A percentile compares a stretch with the other conserved stretches of the same genome.
Conservation (phyloP, 2,888 invertebrate species). For the Coenonympha arcania region DNA sequence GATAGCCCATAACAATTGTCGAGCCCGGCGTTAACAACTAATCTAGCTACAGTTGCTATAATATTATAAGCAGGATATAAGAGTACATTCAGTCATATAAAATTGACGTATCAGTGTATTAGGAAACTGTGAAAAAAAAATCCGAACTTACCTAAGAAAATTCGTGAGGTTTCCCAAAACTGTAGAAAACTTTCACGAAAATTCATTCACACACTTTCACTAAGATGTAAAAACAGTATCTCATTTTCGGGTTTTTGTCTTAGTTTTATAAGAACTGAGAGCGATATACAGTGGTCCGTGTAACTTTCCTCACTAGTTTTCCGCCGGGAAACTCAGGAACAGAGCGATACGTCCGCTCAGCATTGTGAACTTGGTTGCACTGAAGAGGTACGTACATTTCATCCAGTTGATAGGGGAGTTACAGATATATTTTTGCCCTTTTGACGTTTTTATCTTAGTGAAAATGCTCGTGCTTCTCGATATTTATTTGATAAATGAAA, state of each 20-base stretch:
- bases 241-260: not conserved
- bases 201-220: conserved; percentile 1
- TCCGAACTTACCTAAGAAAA: not conserved
- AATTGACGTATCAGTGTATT: no score
- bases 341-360: conserved; percentile 38
- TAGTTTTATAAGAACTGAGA: not conserved
- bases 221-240: conserved; percentile 1
- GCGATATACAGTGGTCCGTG: conserved; percentile 1
- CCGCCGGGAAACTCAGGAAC: conserved; percentile 22
- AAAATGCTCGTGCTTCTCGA: not conserved
- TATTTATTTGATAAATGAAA: not conserved
- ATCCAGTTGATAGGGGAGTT: conserved; percentile 18
- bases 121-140: no score
- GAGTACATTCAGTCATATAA: no score
- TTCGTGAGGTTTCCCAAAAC: not conserved
- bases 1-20: no score
- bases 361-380: conserved; percentile 39
- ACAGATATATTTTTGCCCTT: conserved; percentile 7
- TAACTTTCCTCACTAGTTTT: conserved; percentile 23
- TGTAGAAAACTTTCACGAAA: not conserved
- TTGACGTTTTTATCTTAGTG: not conserved
- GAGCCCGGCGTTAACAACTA: no score
- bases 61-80: no score
- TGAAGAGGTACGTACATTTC: conserved; percentile 31
- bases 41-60: no score